Evolutionary conservation across 64 coral and sea anemone species (phyloP).

Genomic region (Trachythela sp.): DNA sequence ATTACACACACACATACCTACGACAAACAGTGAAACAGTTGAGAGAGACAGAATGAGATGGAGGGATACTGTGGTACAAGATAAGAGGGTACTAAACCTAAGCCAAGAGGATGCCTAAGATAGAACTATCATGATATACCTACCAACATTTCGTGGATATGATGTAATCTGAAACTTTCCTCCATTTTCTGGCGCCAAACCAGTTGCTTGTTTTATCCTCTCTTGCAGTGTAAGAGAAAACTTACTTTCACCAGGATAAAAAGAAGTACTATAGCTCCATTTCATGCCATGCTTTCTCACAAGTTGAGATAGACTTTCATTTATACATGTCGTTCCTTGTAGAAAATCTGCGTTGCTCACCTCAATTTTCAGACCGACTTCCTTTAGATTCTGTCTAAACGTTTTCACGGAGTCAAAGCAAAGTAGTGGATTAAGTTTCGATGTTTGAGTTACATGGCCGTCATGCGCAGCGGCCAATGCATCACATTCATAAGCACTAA

Average conservation of each 20-base stretch:
- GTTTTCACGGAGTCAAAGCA: slow-evolving; percentile 80
- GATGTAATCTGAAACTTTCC: slow-evolving; percentile 98
- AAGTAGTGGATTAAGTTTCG: slow-evolving; percentile 68
- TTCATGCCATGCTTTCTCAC: slow-evolving; percentile 55
- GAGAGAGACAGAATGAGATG: too few species aligned
- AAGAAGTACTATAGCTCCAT: slow-evolving; percentile 95
- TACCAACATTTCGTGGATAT: slow-evolving; percentile 85
- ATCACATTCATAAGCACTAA: slow-evolving; percentile 74
- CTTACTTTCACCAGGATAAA: slow-evolving; percentile 96
- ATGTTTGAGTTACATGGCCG: slow-evolving; percentile 48
- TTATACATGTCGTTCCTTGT: slow-evolving; percentile 78
- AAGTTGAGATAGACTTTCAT: slow-evolving; percentile 76
- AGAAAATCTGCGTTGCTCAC: slow-evolving; percentile 75
- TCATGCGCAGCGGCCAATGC: slow-evolving; percentile 56
- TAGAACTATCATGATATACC: background rate
- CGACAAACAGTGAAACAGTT: too few species aligned
- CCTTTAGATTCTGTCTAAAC: slow-evolving; percentile 74
- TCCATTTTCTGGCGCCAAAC: slow-evolving; percentile 71
- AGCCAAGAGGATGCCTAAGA: background rate
- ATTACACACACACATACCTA: too few species aligned
- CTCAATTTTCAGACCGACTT: slow-evolving; percentile 58
- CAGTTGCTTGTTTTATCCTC: slow-evolving; percentile 69
- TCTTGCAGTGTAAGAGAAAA: slow-evolving; percentile 74
- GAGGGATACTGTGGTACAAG: too few species aligned
- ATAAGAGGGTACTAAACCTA: too few species aligned